Evolutionary conservation across 2,113 vertebrate genomes (phyloP).

Genomic region (Stictonetta naevosa): DNA sequence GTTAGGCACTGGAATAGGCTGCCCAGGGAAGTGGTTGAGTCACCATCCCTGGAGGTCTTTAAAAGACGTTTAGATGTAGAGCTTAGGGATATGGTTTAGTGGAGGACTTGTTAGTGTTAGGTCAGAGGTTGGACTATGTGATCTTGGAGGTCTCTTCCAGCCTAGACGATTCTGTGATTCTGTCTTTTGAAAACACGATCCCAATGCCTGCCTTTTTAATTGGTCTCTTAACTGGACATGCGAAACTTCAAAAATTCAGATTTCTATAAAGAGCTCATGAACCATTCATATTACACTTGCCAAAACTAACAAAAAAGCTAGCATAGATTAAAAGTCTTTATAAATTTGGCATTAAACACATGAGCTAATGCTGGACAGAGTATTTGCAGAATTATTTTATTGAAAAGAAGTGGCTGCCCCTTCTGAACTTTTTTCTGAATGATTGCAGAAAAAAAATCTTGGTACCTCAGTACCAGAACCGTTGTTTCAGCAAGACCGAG

Average conservation of each 20-base stretch:
- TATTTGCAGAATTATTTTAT: background rate
- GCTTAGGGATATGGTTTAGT: no score
- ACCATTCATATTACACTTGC: background rate
- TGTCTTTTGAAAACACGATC: background rate
- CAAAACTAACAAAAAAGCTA: background rate
- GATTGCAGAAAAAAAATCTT: background rate
- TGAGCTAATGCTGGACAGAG: background rate
- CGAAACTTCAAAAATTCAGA: rapidly evolving
- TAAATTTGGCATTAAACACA: background rate
- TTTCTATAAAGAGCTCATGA: background rate
- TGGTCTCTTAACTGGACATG: background rate
- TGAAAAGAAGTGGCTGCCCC: background rate
- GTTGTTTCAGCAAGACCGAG: no score
- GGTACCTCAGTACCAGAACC: no score
- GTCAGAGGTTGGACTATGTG: no score
- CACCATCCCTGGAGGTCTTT: no score
- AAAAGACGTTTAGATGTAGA: no score
- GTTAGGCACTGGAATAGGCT: no score
- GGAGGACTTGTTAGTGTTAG: no score
- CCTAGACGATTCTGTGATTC: no score
- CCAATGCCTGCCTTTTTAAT: background rate
- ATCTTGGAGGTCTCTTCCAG: no score
- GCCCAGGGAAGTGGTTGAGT: no score
- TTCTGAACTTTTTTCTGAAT: background rate
- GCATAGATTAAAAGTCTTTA: background rate